Percentiles rank a stretch among this genome's conserved stretches.
Conservation (phyloP, 2,113 vertebrate genomes). For the Triplophysa rosa region DNA sequence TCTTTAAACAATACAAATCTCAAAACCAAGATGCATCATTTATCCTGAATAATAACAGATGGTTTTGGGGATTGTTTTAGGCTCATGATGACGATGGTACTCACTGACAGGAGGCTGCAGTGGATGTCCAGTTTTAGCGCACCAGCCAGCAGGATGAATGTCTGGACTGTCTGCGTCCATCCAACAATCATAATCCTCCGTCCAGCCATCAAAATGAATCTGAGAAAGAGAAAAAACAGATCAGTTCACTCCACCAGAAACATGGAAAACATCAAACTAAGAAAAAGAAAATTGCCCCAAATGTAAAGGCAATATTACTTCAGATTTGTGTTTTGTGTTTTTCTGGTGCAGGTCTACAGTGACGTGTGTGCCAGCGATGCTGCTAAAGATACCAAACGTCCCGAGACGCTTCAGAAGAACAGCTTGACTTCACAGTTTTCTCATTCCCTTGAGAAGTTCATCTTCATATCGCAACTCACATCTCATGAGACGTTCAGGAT, state of each 20-base stretch:
- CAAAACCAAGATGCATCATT: too few relatives aligned
- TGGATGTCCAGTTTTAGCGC: slow-evolving; percentile 80
- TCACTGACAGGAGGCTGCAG: slow-evolving; percentile 84
- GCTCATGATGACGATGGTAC: slow-evolving; percentile 47
- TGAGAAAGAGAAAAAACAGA: slow-evolving; percentile 39
- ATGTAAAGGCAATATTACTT: too few relatives aligned
- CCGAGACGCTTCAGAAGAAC: background rate
- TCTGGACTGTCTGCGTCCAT: slow-evolving; percentile 82
- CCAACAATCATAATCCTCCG: slow-evolving; percentile 82
- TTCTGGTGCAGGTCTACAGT: background rate
- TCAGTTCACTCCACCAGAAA: too few relatives aligned
- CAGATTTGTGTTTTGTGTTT: too few relatives aligned
- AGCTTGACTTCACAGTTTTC: slow-evolving; percentile 7
- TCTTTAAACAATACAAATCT: too few relatives aligned
- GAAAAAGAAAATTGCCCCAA: too few relatives aligned
- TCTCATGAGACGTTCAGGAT: slow-evolving; percentile 12
- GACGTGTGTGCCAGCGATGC: background rate
- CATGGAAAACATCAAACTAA: too few relatives aligned
- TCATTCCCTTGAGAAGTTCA: slow-evolving; percentile 5
- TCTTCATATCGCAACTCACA: background rate
- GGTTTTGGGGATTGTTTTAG: too few relatives aligned
- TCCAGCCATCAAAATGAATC: slow-evolving; percentile 87
- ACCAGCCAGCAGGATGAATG: slow-evolving; percentile 86
- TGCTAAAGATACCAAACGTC: background rate
- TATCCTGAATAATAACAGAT: too few relatives aligned